Base-by-base conservation (phyloP, 2,113 vertebrate genomes). In the Diphyllodes magnificus region DNA sequence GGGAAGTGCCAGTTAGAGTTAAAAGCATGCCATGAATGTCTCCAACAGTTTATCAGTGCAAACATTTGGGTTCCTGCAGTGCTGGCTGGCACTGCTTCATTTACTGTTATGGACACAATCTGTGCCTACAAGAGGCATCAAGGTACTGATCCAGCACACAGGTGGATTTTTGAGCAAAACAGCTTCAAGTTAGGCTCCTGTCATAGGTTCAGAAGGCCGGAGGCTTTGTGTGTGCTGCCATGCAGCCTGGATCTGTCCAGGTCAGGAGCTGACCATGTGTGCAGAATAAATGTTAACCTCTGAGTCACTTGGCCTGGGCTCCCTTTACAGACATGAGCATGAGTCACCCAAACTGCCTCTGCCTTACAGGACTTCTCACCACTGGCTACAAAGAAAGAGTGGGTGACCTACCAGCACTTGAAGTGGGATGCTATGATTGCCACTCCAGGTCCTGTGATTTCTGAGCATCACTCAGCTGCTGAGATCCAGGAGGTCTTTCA, bases 151-250 rank as follows among this genome's bases (percentile, higher is more conserved):
- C 6, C 23, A 59, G 57, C 49, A 49, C 33, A 35, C 23, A 44
- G 40, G 15, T 64, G 51, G 22, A 30, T 45, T 87, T 93, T 35
- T 27, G 19, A 51, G 42, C 31, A 69, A 33, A 73, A 13, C 22
- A 57, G 10, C 31, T 49, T 57, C n/a, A 50, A 21, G 8, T 39
- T 33, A 64, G 30, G 15, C 9, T 76, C 21, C 37, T 3, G 3
- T 59, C 23, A 10, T 20, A 28, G 13, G 7, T 56, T 92, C 33
- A 88, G 70, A 7, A 59, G 37, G 54, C 2, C 10, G 28, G 60
- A 76, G 21, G 54, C 61, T 77, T 0, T 0, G 45, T 50, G 20
- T 0, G 0, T 33, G n/a, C 47, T 86, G 70, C 37, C 21, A 28
- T 15, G 31, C n/a, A 59, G 53, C 25, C 39, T 0, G 1, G 13